Evolutionary conservation across 2,797 vertebrate genomes (phyloP).

Genomic region (Pseudochaenichthys georgianus): DNA sequence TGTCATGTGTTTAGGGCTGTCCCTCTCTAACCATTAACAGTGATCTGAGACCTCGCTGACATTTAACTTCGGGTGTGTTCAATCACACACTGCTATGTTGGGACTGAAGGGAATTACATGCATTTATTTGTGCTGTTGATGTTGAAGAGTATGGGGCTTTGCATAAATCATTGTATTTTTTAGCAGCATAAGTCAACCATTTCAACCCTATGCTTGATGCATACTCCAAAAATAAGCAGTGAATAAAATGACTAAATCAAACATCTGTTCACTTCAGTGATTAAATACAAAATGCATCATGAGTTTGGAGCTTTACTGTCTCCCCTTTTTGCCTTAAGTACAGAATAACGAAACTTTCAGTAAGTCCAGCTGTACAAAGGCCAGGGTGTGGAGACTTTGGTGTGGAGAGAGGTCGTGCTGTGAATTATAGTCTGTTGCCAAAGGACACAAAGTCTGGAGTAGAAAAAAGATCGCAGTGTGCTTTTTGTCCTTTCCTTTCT

Average conservation of each 20-base stretch:
- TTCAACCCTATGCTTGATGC: too few relatives aligned
- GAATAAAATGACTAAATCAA: background rate
- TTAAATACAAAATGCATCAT: background rate
- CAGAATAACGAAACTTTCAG: constrained; percentile 7
- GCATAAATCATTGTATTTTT: background rate
- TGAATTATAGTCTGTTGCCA: constrained; percentile 5
- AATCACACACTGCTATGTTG: too few relatives aligned
- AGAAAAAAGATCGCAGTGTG: background rate
- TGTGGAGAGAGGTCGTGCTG: background rate
- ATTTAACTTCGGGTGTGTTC: background rate
- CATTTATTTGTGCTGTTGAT: background rate
- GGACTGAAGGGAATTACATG: background rate
- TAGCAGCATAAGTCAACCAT: background rate
- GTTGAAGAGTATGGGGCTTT: background rate
- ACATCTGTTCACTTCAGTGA: background rate
- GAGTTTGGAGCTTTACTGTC: background rate
- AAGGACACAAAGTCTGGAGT: constrained; percentile 2
- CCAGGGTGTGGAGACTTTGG: constrained; percentile 2
- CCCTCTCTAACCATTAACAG: constrained; percentile 9
- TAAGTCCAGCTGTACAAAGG: background rate
- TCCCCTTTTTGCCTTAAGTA: background rate
- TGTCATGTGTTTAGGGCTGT: background rate
- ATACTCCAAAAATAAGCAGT: background rate
- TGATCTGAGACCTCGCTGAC: constrained; percentile 5
- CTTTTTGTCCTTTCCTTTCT: background rate